Evolutionary conservation across 1,140 invertebrate species (phyloP).

Genomic region (Drosophila ironensis): DNA sequence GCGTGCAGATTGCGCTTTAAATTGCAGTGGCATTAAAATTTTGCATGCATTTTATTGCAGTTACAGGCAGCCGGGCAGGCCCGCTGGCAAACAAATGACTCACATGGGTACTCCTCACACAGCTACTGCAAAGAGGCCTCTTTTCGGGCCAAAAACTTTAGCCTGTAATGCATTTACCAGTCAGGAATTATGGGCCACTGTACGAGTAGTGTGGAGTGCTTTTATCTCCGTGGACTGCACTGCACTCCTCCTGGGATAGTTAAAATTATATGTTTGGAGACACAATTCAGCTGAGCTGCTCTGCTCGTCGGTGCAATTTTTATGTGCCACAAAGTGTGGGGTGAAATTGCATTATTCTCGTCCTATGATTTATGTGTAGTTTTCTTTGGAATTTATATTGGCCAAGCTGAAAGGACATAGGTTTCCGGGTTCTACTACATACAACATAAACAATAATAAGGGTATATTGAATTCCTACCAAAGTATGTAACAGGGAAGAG

Average conservation of each 20-base stretch:
- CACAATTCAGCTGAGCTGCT: slow-evolving; percentile 8
- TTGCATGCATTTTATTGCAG: slow-evolving; percentile 58
- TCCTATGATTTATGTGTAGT: slow-evolving; percentile 21
- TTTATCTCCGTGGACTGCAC: slow-evolving; percentile 9
- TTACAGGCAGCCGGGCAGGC: slow-evolving; percentile 4
- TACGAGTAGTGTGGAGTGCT: slow-evolving; percentile 8
- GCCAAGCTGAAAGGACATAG: no score
- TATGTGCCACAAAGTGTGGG: no score
- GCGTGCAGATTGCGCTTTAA: slow-evolving; percentile 52
- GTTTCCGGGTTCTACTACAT: no score
- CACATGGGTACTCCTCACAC: slow-evolving; percentile 29
- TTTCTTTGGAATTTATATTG: slow-evolving; percentile 6
- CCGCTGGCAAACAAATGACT: slow-evolving; percentile 38
- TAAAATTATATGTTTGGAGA: slow-evolving; percentile 19
- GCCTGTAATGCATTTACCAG: slow-evolving; percentile 13
- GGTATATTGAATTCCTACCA: no score
- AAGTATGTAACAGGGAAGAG: no score
- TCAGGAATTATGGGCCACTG: slow-evolving; percentile 26
- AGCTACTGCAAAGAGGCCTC: background rate
- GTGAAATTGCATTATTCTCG: no score
- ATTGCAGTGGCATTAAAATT: slow-evolving; percentile 56
- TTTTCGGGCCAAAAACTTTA: background rate
- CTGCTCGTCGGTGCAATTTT: no score
- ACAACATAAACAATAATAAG: no score
- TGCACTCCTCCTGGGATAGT: background rate